Conservation (phyloP, 1,140 invertebrate genomes). For the Steinernema khuongi region DNA sequence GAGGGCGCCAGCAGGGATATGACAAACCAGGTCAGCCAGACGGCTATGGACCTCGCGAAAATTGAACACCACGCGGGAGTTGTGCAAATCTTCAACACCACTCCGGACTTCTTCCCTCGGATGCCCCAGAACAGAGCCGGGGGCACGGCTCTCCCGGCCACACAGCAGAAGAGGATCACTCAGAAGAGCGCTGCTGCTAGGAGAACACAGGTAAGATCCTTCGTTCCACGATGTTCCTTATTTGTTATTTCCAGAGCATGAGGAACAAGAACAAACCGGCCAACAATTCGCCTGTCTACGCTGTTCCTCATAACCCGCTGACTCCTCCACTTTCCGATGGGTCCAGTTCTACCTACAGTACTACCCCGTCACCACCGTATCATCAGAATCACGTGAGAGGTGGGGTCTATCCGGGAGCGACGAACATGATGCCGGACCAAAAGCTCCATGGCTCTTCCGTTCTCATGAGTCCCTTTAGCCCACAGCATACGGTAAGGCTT, state of each 20-base stretch:
- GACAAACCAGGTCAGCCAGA: background rate
- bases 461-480: background rate
- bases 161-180: background rate
- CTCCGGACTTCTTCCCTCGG: background rate
- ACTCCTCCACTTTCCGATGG: background rate
- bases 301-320: background rate
- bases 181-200: background rate
- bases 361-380: background rate
- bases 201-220: too few relatives aligned
- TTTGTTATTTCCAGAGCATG: slow-evolving; percentile 1
- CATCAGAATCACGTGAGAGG: background rate
- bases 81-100: background rate
- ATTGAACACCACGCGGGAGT: background rate
- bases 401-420: background rate
- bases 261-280: background rate
- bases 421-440: background rate
- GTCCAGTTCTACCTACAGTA: background rate
- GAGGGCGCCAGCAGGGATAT: slow-evolving; percentile 19
- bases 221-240: too few relatives aligned
- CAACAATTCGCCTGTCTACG: background rate
- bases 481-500: background rate
- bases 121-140: background rate
- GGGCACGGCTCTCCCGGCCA: background rate
- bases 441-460: background rate
- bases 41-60: background rate